These are phyloP conservation scores for Tenebrio molitor DNA, from an alignment of 1,140 invertebrate species.

Conservation along the genomic window DNA sequence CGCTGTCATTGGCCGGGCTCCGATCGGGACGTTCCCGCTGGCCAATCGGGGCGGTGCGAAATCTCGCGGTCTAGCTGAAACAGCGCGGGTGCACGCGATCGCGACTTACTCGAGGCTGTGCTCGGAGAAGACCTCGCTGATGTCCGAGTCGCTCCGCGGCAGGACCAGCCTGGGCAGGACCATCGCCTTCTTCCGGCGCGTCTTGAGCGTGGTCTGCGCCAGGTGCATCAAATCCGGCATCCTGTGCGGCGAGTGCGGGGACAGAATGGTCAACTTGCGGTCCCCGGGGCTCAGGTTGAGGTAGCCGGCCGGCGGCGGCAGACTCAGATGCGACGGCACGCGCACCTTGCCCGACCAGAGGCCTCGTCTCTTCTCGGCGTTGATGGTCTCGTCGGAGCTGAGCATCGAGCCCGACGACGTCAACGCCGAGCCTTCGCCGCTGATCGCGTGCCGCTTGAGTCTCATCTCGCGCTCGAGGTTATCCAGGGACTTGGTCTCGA, in stretches of 20 bases:
- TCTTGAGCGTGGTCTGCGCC: slow-evolving; percentile 72
- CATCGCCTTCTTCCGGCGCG: slow-evolving; percentile 78
- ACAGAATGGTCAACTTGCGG: slow-evolving; percentile 78
- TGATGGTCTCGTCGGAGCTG: slow-evolving; percentile 64
- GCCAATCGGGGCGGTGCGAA: too few species aligned
- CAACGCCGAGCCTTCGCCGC: slow-evolving; percentile 70
- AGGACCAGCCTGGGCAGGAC: slow-evolving; percentile 82
- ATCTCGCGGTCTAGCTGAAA: too few species aligned
- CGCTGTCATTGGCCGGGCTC: too few species aligned
- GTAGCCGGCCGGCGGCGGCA: slow-evolving; percentile 72
- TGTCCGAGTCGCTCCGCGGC: slow-evolving; percentile 78
- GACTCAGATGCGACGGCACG: slow-evolving; percentile 76
- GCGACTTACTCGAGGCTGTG: slow-evolving; percentile 74
- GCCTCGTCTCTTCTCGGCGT: slow-evolving; percentile 75
- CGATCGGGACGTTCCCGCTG: too few species aligned
- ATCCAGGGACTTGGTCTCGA: slow-evolving; percentile 72
- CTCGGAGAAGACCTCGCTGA: slow-evolving; percentile 74
- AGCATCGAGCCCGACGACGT: slow-evolving; percentile 46
- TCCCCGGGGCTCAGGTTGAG: slow-evolving; percentile 70
- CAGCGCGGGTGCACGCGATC: too few species aligned
- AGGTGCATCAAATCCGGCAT: slow-evolving; percentile 73
- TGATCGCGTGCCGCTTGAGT: slow-evolving; percentile 72
- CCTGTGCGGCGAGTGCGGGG: slow-evolving; percentile 78
- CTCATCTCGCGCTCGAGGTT: slow-evolving; percentile 71
- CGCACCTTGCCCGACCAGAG: slow-evolving; percentile 74